Conservation (phyloP, 2,113 vertebrate genomes). For the Climacteris rufus region DNA sequence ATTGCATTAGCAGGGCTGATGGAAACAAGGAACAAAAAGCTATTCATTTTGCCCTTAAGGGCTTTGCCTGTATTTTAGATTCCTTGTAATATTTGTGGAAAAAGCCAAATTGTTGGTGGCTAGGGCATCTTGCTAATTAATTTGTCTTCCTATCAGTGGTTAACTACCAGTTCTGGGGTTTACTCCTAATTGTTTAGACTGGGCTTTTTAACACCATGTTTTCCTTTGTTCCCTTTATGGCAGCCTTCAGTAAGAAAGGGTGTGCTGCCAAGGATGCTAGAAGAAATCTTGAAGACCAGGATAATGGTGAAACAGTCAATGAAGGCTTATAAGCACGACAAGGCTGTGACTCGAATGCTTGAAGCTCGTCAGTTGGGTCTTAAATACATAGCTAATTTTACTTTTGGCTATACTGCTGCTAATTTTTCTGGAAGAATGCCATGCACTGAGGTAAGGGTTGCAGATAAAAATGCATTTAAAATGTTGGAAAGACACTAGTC, state of each 20-base stretch:
- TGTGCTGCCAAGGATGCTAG: constrained; percentile 91
- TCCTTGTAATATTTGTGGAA: neutral
- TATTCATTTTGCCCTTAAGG: neutral
- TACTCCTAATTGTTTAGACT: neutral
- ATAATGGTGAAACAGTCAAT: constrained; percentile 97
- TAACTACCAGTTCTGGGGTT: neutral
- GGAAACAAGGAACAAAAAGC: neutral
- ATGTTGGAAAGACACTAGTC: neutral
- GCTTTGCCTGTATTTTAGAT: neutral
- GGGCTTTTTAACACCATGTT: neutral
- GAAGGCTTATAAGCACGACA: constrained; percentile 89
- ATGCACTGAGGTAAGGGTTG: constrained; percentile 83
- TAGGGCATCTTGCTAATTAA: neutral
- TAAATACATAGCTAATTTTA: constrained; percentile 95
- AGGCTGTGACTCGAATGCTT: constrained; percentile 86
- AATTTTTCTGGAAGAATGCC: constrained; percentile 97
- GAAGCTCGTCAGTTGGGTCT: constrained; percentile 94
- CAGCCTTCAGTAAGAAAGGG: constrained; percentile 92
- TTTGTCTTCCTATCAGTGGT: neutral
- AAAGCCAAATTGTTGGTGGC: neutral
- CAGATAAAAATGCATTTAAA: neutral
- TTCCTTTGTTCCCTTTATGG: neutral
- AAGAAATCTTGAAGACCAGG: constrained; percentile 93
- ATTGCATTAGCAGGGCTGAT: neutral
- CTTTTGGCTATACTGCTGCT: constrained; percentile 92